These are phyloP conservation scores for Pipistrellus pygmaeus DNA, from an alignment of 2,797 vertebrate species.

Conservation along the genomic window DNA sequence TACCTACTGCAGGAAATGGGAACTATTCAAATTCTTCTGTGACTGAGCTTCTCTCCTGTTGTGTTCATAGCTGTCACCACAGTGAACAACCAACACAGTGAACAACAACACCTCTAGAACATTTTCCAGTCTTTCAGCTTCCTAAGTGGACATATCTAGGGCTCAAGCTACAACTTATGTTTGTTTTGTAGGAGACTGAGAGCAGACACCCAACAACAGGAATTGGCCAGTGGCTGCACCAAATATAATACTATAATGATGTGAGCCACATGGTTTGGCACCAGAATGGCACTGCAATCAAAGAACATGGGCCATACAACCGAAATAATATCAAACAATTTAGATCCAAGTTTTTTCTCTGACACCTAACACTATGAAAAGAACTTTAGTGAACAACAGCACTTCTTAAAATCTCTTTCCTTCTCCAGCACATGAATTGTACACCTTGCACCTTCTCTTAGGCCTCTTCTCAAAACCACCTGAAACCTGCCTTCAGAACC, in stretches of 20 bases:
- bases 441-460: not conserved
- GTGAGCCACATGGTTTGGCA: not conserved
- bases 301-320: not conserved
- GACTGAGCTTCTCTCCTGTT: not conserved
- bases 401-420: not conserved
- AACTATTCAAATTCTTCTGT: not conserved
- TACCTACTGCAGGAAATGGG: not conserved
- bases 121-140: not conserved
- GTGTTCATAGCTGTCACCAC: not conserved
- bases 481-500: not conserved
- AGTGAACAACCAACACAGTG: not conserved
- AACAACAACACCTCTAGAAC: not conserved
- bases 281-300: not conserved
- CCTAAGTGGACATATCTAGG: not conserved
- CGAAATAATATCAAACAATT: slow-evolving; percentile 34
- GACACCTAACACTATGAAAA: not conserved
- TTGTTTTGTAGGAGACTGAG: not conserved
- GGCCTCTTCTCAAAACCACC: not conserved
- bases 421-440: not conserved
- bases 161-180: not conserved
- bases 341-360: not conserved
- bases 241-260: not conserved
- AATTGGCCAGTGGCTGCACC: not conserved
- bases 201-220: not conserved
- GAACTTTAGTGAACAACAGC: not conserved